These are phyloP conservation scores for Aromia moschata DNA, from an alignment of 2,888 invertebrate species.

Conservation along the genomic window DNA sequence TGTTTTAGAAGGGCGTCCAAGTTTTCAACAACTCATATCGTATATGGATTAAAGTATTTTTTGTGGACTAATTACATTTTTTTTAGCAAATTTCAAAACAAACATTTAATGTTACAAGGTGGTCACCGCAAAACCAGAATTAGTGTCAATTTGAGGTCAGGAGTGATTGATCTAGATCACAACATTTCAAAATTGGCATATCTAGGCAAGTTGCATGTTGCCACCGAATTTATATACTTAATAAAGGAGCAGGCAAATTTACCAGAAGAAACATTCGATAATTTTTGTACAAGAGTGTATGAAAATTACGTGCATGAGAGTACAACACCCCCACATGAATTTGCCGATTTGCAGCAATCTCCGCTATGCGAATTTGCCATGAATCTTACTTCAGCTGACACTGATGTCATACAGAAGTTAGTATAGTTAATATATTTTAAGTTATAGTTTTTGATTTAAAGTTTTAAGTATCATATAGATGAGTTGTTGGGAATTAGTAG, in stretches of 20 bases:
- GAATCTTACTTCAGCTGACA: slow-evolving; percentile 22
- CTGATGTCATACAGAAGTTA: slow-evolving; percentile 26
- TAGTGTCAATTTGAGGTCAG: slow-evolving; percentile 21
- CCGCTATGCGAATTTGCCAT: slow-evolving; percentile 36
- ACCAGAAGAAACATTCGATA: slow-evolving; percentile 33
- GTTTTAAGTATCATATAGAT: too few relatives aligned
- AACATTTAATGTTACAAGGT: slow-evolving; percentile 16
- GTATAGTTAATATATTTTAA: too few relatives aligned
- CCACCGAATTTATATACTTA: slow-evolving; percentile 42
- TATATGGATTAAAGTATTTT: too few relatives aligned
- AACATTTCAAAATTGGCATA: slow-evolving; percentile 39
- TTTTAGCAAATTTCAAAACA: slow-evolving; percentile 24
- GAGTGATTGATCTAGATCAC: slow-evolving; percentile 10
- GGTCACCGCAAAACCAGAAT: slow-evolving; percentile 34
- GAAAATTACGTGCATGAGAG: slow-evolving; percentile 29
- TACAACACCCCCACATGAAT: slow-evolving; percentile 17
- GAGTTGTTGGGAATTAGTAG: too few relatives aligned
- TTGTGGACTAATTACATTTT: too few relatives aligned
- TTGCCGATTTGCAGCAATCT: slow-evolving; percentile 27
- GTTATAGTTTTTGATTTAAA: too few relatives aligned
- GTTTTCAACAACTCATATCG: too few relatives aligned
- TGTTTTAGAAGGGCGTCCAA: too few relatives aligned
- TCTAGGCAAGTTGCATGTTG: slow-evolving; percentile 41
- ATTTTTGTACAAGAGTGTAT: slow-evolving; percentile 33
- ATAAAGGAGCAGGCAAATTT: slow-evolving; percentile 36